Conservation (phyloP, 1,140 invertebrate genomes). For the Drosophila chauvacae region DNA sequence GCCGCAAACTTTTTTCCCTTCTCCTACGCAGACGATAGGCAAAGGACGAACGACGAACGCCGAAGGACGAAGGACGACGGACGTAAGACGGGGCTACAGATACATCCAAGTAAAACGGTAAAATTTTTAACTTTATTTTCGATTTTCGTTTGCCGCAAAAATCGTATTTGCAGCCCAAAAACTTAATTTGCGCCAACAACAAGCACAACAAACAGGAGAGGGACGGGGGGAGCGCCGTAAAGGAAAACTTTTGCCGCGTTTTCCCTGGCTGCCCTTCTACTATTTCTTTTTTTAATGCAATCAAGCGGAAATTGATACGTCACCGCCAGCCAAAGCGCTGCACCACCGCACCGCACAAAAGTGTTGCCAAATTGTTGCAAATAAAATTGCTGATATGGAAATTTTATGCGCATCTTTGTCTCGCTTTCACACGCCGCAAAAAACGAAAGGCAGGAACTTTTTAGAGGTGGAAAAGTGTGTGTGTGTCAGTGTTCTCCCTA, state of each 20-base stretch:
- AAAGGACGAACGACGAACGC: neutral
- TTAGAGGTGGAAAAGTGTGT: neutral
- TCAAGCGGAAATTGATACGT: conserved; percentile 82
- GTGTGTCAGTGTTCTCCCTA: neutral
- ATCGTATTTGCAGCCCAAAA: conserved; percentile 77
- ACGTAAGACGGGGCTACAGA: neutral
- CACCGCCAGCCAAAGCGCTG: conserved; percentile 57
- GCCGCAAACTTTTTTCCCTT: conserved; percentile 52
- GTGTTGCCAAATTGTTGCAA: conserved; percentile 82
- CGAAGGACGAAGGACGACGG: neutral
- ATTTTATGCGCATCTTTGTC: conserved; percentile 71
- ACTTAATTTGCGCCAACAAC: conserved; percentile 75
- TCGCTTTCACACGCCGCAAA: conserved; percentile 29
- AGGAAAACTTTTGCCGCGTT: conserved; percentile 51
- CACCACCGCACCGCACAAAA: conserved; percentile 40
- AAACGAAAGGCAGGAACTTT: conserved; percentile 13
- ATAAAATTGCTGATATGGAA: conserved; percentile 82
- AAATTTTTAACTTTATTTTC: conserved; percentile 81
- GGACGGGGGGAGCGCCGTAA: neutral
- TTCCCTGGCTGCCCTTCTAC: neutral
- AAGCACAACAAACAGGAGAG: neutral
- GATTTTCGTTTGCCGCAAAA: conserved; percentile 82
- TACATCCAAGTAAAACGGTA: conserved; percentile 58
- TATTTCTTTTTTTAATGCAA: conserved; percentile 72
- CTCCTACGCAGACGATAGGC: neutral